Evolutionary conservation across 2,888 invertebrate species (phyloP).

Genomic region (Molorchus minor): DNA sequence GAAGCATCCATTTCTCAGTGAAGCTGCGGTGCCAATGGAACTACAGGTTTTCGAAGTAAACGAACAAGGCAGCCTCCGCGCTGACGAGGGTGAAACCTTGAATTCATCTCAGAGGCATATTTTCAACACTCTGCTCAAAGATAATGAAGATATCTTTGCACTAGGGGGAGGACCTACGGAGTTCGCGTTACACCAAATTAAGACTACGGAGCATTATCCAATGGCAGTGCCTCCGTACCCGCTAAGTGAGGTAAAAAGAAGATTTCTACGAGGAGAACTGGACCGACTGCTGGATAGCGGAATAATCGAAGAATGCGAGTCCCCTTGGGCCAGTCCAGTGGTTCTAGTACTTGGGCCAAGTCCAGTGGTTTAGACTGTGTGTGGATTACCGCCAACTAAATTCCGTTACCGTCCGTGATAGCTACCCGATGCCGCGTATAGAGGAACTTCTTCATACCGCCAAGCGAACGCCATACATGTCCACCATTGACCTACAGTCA

Average conservation of each 20-base stretch:
- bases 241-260: not conserved
- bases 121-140: conserved; percentile 9
- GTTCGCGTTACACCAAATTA: conserved; percentile 24
- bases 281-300: conserved; percentile 25
- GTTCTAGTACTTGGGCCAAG: conserved; percentile 27
- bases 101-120: conserved; percentile 4
- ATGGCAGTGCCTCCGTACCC: conserved; percentile 27
- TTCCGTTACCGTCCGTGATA: conserved; percentile 15
- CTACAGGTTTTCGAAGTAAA: too few relatives aligned
- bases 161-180: conserved; percentile 24
- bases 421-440: conserved; percentile 27
- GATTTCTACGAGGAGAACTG: conserved; percentile 17
- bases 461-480: conserved; percentile 24
- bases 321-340: conserved; percentile 23
- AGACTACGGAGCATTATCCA: conserved; percentile 16
- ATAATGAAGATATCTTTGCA: conserved; percentile 12
- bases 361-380: conserved; percentile 16
- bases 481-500: conserved; percentile 33
- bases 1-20: conserved; percentile 8
- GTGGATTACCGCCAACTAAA: conserved; percentile 27
- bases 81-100: too few relatives aligned
- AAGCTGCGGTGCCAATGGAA: conserved; percentile 13
- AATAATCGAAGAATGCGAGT: conserved; percentile 33
- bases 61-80: too few relatives aligned
- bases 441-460: conserved; percentile 32